phyloP scores from a whole-genome alignment of 2,113 vertebrate species.

The Centropristis striata region DNA sequence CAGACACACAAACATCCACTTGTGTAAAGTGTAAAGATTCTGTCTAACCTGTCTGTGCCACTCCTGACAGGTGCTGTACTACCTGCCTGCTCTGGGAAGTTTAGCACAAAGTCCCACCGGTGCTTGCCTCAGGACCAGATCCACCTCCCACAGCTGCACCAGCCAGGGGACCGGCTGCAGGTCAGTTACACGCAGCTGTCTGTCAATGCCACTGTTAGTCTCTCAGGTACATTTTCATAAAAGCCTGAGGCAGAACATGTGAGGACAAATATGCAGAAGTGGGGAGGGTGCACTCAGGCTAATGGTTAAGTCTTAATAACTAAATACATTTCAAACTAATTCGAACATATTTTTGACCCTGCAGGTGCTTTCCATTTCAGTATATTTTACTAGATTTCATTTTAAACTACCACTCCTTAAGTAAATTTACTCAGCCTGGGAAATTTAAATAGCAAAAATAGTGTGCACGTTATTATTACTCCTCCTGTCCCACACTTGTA shows the following conservation, averaged over 20 bases:
- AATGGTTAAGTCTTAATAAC: background rate
- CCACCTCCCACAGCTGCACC: slow-evolving; percentile 84
- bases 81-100: slow-evolving; percentile 88
- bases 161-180: slow-evolving; percentile 84
- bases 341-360: slow-evolving; percentile 3
- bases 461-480: background rate
- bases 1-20: slow-evolving; percentile 39
- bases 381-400: background rate
- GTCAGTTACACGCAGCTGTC: slow-evolving; percentile 86
- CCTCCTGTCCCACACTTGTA: background rate
- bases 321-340: slow-evolving; percentile 21
- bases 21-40: slow-evolving; percentile 1
- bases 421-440: background rate
- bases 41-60: slow-evolving; percentile 47
- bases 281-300: background rate
- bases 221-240: slow-evolving; percentile 24
- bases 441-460: background rate
- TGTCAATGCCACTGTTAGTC: slow-evolving; percentile 18
- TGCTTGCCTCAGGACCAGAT: slow-evolving; percentile 75
- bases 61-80: slow-evolving; percentile 90
- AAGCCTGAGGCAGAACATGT: slow-evolving; percentile 28
- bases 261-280: slow-evolving; percentile 12
- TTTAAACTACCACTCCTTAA: slow-evolving; percentile 1
- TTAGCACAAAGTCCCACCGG: slow-evolving; percentile 71
- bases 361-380: background rate